Conservation (phyloP, 2,888 invertebrate genomes). For the Adelognathus sp. region DNA sequence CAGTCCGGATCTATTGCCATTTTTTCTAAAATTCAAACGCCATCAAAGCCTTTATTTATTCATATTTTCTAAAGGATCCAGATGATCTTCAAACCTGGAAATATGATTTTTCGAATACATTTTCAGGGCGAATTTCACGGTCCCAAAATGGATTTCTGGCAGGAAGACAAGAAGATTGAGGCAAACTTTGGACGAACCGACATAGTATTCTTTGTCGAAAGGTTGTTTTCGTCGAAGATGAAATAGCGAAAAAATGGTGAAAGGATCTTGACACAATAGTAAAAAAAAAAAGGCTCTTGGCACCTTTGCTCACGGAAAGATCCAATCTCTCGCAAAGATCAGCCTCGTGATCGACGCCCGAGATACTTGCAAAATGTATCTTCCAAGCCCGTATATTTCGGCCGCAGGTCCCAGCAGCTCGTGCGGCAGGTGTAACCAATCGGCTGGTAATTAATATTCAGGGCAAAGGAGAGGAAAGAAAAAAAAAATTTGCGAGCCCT, state of each 20-base stretch:
- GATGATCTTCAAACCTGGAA: no score
- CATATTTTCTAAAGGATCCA: no score
- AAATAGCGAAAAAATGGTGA: not conserved
- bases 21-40: no score
- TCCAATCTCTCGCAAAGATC: slow-evolving; percentile 62
- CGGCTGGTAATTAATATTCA: slow-evolving; percentile 77
- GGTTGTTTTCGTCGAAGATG: not conserved
- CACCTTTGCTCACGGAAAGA: slow-evolving; percentile 62
- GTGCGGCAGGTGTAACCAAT: slow-evolving; percentile 69
- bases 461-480: slow-evolving; percentile 62
- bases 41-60: no score
- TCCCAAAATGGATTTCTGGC: slow-evolving; percentile 14
- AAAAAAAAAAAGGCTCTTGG: not conserved
- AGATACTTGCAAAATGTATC: slow-evolving; percentile 12
- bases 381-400: slow-evolving; percentile 35
- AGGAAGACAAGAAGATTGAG: slow-evolving; percentile 23
- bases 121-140: not conserved
- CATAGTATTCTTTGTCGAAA: not conserved
- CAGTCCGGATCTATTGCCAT: no score
- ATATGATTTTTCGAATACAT: not conserved
- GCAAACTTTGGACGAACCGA: not conserved
- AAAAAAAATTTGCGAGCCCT: slow-evolving; percentile 18
- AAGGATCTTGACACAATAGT: not conserved
- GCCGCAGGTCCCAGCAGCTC: slow-evolving; percentile 29
- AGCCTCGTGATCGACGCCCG: slow-evolving; percentile 8